phyloP scores from a whole-genome alignment of 2,888 invertebrate genomes.

The Mechanitis mazaeus region DNA sequence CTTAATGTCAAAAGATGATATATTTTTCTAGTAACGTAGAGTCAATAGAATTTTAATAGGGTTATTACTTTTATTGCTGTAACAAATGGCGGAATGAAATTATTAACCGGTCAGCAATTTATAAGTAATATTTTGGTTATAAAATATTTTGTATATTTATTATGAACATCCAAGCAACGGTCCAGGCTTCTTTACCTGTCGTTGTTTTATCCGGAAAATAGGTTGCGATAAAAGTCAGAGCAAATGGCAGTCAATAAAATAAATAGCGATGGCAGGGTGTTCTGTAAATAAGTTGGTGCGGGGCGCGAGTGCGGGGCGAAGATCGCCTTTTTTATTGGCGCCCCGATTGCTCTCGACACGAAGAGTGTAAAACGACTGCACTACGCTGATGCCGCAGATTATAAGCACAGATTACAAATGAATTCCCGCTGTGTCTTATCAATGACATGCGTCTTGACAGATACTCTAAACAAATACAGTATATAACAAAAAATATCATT shows the following conservation, averaged over 20 bases:
- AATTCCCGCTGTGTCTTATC: conserved; percentile 47
- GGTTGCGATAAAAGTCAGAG: conserved; percentile 73
- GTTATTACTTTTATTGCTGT: conserved; percentile 22
- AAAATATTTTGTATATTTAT: not conserved
- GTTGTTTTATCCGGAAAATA: conserved; percentile 70
- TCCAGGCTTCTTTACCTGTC: conserved; percentile 50
- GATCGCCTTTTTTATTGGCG: conserved; percentile 77
- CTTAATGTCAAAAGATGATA: conserved; percentile 8
- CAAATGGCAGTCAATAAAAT: conserved; percentile 77
- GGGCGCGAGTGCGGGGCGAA: conserved; percentile 57
- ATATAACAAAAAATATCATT: conserved; percentile 9
- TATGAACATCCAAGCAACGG: too few relatives aligned
- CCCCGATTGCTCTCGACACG: conserved; percentile 76
- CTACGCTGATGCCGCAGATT: conserved; percentile 65
- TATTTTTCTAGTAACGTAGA: conserved; percentile 7
- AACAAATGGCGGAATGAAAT: conserved; percentile 19
- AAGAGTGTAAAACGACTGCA: conserved; percentile 58
- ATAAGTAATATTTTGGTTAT: not conserved
- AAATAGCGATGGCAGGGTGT: conserved; percentile 75
- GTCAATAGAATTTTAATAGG: conserved; percentile 8
- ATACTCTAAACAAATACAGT: too few relatives aligned
- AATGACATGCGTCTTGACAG: conserved; percentile 16
- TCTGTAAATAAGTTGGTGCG: conserved; percentile 74
- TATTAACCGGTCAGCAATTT: conserved; percentile 9
- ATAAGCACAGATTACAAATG: conserved; percentile 64